Base-by-base conservation (phyloP, 2,113 vertebrate species). In the Orientallactaga bullata region DNA sequence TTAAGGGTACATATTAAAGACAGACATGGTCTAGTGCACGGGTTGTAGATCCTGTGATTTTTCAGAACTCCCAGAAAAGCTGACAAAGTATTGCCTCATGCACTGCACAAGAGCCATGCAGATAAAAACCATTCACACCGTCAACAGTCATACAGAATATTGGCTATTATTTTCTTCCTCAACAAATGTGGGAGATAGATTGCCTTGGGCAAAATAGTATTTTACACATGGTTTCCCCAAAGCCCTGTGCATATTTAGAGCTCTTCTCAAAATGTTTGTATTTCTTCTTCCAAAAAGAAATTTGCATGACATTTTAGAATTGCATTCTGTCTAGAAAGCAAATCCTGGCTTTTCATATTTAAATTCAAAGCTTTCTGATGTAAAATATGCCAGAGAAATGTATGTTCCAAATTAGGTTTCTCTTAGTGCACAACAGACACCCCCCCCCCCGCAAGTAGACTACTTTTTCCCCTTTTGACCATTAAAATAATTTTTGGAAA, bases 311-410 rank as follows among this genome's bases (percentile, higher is more conserved):
- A 94, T 81, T 90, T 97, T 91, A 86, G 95, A 95, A 91, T 92
- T 95, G 60, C n/a, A 2, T 90, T 96, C 94, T 95, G 94, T 95
- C 72, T 96, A 96, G 93, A 95, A 95, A 96, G 86, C 90, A 94
- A 88, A 93, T 91, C 94, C 93, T 93, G 78, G 78, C 88, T 96
- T 93, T 96, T 96, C 94, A 94, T 96, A 96, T 96, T 97, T 93
- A 97, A 96, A 97, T 96, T 95, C 90, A 95, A 96, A 96, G 95
- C 93, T 95, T 96, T 95, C 94, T 93, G 90, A 94, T 97, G 95
- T 92, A 97, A 96, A 97, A 97, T 94, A 76, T 92, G 90, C 82
- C 94, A 94, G 80, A 76, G 96, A 94, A 96, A 95, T 97, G 95
- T 95, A 96, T 97, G 88, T 96, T 97, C 92, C 88, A 95, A 96